Evolutionary conservation across 2,113 vertebrate species (phyloP).

Genomic region (Nibea coibor): DNA sequence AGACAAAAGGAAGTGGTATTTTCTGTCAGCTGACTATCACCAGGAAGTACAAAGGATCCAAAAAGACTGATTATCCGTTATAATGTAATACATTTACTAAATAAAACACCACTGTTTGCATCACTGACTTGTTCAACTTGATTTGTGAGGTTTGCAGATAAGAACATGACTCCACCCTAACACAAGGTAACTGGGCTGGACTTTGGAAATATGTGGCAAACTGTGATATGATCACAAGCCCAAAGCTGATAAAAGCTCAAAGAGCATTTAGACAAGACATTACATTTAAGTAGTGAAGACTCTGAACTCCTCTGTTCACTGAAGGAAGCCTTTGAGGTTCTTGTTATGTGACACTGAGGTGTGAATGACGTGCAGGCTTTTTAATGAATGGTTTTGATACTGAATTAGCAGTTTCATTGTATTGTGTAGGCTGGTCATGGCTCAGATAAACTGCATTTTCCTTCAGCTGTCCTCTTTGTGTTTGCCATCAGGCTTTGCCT

Average conservation of each 20-base stretch:
- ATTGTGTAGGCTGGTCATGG: background rate
- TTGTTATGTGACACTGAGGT: background rate
- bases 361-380: background rate
- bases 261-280: conserved; percentile 13
- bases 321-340: background rate
- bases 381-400: background rate
- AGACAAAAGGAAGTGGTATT: conserved; percentile 13
- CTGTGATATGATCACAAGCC: conserved; percentile 16
- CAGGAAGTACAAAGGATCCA: background rate
- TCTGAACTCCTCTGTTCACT: background rate
- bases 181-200: conserved; percentile 36
- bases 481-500: background rate
- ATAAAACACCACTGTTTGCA: too few species aligned
- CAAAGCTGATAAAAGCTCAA: conserved; percentile 53
- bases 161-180: conserved; percentile 12
- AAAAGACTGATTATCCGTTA: background rate
- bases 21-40: conserved; percentile 56
- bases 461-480: background rate
- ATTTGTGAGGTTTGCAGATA: conserved; percentile 37
- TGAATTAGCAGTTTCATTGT: background rate
- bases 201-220: conserved; percentile 58
- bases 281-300: background rate
- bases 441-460: background rate
- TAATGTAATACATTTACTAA: background rate
- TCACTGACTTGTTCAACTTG: conserved; percentile 1